Percentiles rank a stretch among this genome's conserved stretches.
These are phyloP conservation scores for Tricholaema leucomelas DNA, from an alignment of 2,113 vertebrate species.

Conservation along the genomic window DNA sequence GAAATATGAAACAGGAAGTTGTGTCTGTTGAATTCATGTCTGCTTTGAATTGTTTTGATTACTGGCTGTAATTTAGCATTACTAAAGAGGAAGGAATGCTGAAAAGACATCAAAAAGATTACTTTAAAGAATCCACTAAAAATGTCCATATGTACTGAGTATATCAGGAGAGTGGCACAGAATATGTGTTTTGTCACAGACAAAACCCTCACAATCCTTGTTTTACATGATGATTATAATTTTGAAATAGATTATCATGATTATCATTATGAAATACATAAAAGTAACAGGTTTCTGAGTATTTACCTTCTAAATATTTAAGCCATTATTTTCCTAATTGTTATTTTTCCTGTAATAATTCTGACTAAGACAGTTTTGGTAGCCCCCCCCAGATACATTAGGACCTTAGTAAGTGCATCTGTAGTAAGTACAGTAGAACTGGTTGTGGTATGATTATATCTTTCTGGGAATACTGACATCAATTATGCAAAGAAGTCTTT, in stretches of 20 bases:
- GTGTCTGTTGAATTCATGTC: neutral
- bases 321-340: neutral
- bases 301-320: neutral
- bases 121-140: neutral
- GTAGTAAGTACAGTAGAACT: neutral
- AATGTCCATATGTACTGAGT: neutral
- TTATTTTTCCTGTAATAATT: neutral
- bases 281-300: neutral
- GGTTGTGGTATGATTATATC: neutral
- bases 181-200: neutral
- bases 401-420: neutral
- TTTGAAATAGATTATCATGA: neutral
- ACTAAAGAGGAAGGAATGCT: constrained; percentile 11
- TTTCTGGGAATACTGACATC: neutral
- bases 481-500: neutral
- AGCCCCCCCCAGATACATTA: neutral
- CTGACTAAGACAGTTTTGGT: neutral
- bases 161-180: neutral
- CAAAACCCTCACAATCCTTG: fast-evolving
- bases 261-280: neutral
- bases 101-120: neutral
- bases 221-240: neutral
- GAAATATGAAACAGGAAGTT: neutral
- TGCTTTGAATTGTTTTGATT: constrained; percentile 18
- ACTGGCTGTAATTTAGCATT: neutral